These are phyloP conservation scores for Schlechtendalia chinensis DNA, from an alignment of 1,140 invertebrate species.

Conservation along the genomic window DNA sequence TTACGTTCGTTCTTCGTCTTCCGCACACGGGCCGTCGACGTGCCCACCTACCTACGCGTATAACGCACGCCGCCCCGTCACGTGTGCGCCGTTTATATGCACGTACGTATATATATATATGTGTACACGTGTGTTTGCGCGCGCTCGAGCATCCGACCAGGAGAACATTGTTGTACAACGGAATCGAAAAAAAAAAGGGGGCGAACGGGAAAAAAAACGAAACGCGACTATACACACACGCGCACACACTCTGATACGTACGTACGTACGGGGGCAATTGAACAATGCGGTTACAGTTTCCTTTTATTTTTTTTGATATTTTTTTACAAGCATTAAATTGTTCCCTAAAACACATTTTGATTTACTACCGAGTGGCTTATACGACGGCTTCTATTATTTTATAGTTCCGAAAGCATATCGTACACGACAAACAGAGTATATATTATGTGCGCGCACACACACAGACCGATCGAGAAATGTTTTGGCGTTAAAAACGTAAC, in stretches of 20 bases:
- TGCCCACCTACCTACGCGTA: no score
- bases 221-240: neutral
- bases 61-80: no score
- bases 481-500: constrained; percentile 14
- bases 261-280: constrained; percentile 32
- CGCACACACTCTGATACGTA: no score
- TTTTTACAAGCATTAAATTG: constrained; percentile 37
- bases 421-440: neutral
- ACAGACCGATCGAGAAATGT: constrained; percentile 24
- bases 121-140: no score
- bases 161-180: constrained; percentile 25
- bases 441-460: neutral
- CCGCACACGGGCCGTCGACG: no score
- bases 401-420: constrained; percentile 25
- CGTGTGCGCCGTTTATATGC: no score
- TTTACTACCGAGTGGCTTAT: constrained; percentile 43
- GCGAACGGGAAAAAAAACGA: constrained; percentile 11
- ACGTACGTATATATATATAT: no score
- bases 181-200: constrained; percentile 25
- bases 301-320: constrained; percentile 38
- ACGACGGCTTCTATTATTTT: constrained; percentile 42
- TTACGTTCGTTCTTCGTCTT: no score
- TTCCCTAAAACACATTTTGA: constrained; percentile 45
- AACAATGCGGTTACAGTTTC: constrained; percentile 47
- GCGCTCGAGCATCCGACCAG: neutral